phyloP scores from a whole-genome alignment of 2,888 invertebrate genomes.

The Zootermopsis nevadensis region DNA sequence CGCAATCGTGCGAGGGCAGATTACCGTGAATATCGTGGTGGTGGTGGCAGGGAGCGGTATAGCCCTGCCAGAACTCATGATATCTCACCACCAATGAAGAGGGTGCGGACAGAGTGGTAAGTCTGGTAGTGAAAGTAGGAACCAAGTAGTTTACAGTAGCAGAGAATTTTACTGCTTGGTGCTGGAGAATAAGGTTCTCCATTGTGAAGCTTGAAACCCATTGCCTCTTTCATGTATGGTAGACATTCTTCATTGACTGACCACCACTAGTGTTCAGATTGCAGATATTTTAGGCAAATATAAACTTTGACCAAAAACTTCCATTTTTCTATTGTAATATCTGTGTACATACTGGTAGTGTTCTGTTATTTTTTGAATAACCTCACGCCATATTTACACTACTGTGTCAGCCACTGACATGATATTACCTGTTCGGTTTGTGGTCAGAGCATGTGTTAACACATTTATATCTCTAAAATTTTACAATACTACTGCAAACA shows the following conservation, averaged over 20 bases:
- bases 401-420: not conserved
- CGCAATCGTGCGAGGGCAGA: constrained; percentile 80
- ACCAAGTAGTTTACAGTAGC: not conserved
- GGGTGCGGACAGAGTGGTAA: constrained; percentile 81
- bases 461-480: too few species aligned
- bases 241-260: too few species aligned
- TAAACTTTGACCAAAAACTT: not conserved
- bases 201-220: not conserved
- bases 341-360: not conserved
- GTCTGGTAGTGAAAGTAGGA: constrained; percentile 55
- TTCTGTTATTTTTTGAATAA: not conserved
- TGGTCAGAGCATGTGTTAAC: too few species aligned
- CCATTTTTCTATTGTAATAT: constrained; percentile 2
- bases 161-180: not conserved
- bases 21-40: constrained; percentile 80
- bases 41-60: constrained; percentile 71
- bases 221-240: not conserved
- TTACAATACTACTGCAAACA: too few species aligned
- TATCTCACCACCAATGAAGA: constrained; percentile 80
- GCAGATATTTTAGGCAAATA: not conserved
- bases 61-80: constrained; percentile 69
- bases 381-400: not conserved
- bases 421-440: too few species aligned
- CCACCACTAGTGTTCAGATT: not conserved
- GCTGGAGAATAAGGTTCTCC: not conserved